A percentile compares a stretch with the other conserved stretches of the same genome.
phyloP scores from a whole-genome alignment of 1,140 invertebrate species.

The Bombus affinis region DNA sequence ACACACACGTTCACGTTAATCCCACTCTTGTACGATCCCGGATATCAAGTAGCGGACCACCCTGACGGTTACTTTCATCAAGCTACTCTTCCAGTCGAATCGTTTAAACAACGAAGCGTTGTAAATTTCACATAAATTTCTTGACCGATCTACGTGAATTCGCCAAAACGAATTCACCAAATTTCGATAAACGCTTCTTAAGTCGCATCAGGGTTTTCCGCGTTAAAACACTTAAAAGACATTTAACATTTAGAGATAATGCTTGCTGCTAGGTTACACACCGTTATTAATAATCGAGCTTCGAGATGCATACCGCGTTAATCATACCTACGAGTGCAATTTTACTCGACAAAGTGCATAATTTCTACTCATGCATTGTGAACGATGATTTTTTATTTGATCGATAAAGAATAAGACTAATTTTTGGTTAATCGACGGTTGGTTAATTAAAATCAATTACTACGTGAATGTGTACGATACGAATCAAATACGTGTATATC shows the following conservation, averaged over 20 bases:
- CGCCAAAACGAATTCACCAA: too few species aligned
- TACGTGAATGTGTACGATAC: background rate
- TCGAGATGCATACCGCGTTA: slow-evolving; percentile 24
- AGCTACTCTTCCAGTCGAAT: background rate
- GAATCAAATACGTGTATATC: slow-evolving; percentile 12
- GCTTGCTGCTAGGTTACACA: slow-evolving; percentile 55
- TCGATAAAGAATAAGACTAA: slow-evolving; percentile 1
- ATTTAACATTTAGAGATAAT: slow-evolving; percentile 66
- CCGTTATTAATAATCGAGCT: slow-evolving; percentile 25
- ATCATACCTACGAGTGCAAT: background rate
- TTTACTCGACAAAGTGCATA: background rate
- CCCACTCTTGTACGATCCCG: slow-evolving; percentile 59
- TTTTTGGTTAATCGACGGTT: slow-evolving; percentile 29
- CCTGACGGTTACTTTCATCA: background rate
- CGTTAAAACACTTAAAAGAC: slow-evolving; percentile 3
- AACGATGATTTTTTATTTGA: background rate
- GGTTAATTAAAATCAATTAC: slow-evolving; percentile 27
- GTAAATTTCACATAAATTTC: background rate
- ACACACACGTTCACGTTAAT: slow-evolving; percentile 71
- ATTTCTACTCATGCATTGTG: slow-evolving; percentile 43
- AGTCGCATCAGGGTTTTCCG: slow-evolving; percentile 15
- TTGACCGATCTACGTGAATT: background rate
- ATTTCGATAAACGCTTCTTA: too few species aligned
- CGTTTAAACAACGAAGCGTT: background rate
- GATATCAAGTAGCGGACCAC: slow-evolving; percentile 33